Evolutionary conservation across 2,797 vertebrate species (phyloP).

Genomic region (Buphagus erythrorhynchus): DNA sequence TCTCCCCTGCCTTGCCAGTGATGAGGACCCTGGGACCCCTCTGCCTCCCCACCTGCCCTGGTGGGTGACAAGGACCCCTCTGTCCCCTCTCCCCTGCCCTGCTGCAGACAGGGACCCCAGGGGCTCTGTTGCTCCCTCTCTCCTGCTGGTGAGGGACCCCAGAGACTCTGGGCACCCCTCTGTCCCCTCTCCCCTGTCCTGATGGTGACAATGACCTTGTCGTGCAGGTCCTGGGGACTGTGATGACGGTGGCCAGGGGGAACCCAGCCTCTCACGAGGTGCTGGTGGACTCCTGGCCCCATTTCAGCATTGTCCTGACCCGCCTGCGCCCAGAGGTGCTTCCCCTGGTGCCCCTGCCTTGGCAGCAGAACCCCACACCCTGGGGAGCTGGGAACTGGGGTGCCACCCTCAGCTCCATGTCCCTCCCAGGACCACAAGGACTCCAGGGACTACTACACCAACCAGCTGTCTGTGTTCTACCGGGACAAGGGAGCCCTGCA

Average conservation of each 20-base stretch:
- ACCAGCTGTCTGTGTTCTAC: not conserved
- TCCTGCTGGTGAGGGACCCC: not conserved
- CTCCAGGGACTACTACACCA: not conserved
- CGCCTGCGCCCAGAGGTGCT: not conserved
- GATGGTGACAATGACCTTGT: fast-evolving
- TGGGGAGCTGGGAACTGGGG: fast-evolving
- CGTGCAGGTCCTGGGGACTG: not conserved
- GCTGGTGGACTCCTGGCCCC: conserved; percentile 27
- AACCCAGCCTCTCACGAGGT: not conserved
- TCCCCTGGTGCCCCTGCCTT: fast-evolving
- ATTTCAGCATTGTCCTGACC: not conserved
- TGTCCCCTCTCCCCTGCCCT: not conserved
- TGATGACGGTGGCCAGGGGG: not conserved
- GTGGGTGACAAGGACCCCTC: not conserved
- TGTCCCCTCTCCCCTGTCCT: too few species aligned
- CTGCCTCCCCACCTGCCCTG: not conserved
- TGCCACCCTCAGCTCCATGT: not conserved
- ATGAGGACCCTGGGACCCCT: too few species aligned
- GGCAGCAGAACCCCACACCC: not conserved
- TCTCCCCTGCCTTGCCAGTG: not conserved
- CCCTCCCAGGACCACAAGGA: not conserved
- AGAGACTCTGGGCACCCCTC: too few species aligned
- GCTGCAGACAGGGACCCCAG: fast-evolving
- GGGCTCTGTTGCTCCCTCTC: too few species aligned
- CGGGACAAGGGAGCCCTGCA: not conserved